Percentiles rank a stretch among this genome's conserved stretches.
phyloP scores from a whole-genome alignment of 2,797 vertebrate species.

The Potorous gilbertii region DNA sequence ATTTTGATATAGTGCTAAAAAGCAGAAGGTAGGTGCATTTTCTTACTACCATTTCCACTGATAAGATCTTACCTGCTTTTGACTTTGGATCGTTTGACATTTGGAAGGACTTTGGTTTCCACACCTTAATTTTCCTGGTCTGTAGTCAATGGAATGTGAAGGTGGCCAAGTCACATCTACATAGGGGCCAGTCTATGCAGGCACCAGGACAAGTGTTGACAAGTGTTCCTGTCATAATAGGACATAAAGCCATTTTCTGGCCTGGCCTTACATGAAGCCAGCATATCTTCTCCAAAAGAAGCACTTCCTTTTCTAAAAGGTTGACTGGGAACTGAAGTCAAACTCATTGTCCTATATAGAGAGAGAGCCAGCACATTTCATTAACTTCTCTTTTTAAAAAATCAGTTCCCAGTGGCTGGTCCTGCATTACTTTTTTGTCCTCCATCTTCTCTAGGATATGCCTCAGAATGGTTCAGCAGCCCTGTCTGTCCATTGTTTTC shows the following conservation, averaged over 20 bases:
- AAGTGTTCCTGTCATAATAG: neutral
- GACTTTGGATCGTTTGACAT: neutral
- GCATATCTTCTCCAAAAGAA: neutral
- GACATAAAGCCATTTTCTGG: neutral
- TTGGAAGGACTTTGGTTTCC: neutral
- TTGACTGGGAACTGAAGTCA: neutral
- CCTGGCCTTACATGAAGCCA: no score
- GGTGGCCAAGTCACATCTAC: neutral
- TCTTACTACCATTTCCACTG: neutral
- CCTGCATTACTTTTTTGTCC: neutral
- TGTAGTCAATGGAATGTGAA: neutral
- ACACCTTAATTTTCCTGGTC: neutral
- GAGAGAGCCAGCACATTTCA: neutral
- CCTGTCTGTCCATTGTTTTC: neutral
- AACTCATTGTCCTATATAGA: neutral
- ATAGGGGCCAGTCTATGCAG: neutral
- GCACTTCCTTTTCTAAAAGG: neutral
- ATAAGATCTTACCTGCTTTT: neutral
- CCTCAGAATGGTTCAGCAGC: neutral
- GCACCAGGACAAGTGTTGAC: neutral
- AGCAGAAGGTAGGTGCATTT: neutral
- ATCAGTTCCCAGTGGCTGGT: no score
- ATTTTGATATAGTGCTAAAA: neutral
- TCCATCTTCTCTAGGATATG: neutral
- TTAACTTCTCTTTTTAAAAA: neutral